Evolutionary conservation across 2,888 invertebrate species (phyloP).

Genomic region (Lacanobia oleracea): DNA sequence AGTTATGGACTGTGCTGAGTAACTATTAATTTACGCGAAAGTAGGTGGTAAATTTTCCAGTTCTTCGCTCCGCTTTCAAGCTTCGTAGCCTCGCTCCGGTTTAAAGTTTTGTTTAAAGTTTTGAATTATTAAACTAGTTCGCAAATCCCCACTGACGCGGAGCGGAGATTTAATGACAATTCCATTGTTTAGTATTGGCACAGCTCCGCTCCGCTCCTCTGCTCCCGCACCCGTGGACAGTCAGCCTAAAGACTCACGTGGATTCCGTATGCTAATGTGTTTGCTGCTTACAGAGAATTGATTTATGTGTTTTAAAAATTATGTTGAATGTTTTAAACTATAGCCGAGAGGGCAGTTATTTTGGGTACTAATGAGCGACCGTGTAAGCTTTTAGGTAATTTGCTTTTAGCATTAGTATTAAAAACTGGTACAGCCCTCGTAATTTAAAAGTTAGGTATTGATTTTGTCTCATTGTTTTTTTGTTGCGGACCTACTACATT

Average conservation of each 20-base stretch:
- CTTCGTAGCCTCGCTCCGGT: too few relatives aligned
- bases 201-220: too few relatives aligned
- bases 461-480: constrained; percentile 7
- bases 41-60: too few relatives aligned
- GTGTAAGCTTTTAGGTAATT: constrained; percentile 41
- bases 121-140: too few relatives aligned
- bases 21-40: too few relatives aligned
- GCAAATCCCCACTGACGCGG: too few relatives aligned
- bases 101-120: too few relatives aligned
- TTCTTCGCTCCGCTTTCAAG: too few relatives aligned
- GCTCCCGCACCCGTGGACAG: too few relatives aligned
- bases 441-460: constrained; percentile 17
- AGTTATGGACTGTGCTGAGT: too few relatives aligned
- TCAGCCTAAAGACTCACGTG: constrained; percentile 33
- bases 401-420: constrained; percentile 34
- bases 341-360: constrained; percentile 16
- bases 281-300: constrained; percentile 32
- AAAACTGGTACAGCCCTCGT: constrained; percentile 3
- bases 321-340: constrained; percentile 22
- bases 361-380: constrained; percentile 22
- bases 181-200: too few relatives aligned
- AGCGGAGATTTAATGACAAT: too few relatives aligned
- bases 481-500: neutral
- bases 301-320: constrained; percentile 46
- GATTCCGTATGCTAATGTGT: constrained; percentile 54